Conservation (phyloP, 2,888 invertebrate species). For the Onthophagus sagittarius region DNA sequence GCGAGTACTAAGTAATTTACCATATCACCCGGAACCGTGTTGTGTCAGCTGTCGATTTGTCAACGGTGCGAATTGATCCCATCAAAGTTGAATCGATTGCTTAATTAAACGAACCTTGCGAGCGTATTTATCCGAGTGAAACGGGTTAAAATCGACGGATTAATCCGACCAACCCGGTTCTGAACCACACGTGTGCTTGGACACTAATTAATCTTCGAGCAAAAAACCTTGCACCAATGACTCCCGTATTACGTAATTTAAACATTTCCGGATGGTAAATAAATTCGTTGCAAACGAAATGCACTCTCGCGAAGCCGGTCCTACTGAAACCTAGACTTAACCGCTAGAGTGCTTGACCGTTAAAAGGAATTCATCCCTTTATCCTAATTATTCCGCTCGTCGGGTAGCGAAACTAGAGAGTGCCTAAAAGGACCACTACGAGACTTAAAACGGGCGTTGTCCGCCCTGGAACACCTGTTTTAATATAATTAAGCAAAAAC, state of each 20-base stretch:
- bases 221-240: not conserved
- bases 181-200: not conserved
- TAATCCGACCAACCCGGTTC: not conserved
- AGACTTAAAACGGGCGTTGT: not conserved
- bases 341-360: not conserved
- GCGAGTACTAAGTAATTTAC: not conserved
- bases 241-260: not conserved
- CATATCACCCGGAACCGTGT: not conserved
- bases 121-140: not conserved
- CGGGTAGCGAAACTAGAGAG: not conserved
- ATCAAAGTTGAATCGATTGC: conserved; percentile 32
- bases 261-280: not conserved
- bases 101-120: conserved; percentile 30
- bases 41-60: conserved; percentile 33
- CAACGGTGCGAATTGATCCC: conserved; percentile 29
- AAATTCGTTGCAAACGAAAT: not conserved
- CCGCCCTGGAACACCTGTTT: not conserved
- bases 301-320: not conserved
- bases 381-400: not conserved
- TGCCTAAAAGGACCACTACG: not conserved
- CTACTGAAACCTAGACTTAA: not conserved
- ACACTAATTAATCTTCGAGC: not conserved
- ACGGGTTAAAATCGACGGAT: not conserved
- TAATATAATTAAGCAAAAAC: not conserved
- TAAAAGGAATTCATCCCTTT: not conserved